Conservation (phyloP, 2,888 invertebrate species). For the Herminia tarsipennalis region DNA sequence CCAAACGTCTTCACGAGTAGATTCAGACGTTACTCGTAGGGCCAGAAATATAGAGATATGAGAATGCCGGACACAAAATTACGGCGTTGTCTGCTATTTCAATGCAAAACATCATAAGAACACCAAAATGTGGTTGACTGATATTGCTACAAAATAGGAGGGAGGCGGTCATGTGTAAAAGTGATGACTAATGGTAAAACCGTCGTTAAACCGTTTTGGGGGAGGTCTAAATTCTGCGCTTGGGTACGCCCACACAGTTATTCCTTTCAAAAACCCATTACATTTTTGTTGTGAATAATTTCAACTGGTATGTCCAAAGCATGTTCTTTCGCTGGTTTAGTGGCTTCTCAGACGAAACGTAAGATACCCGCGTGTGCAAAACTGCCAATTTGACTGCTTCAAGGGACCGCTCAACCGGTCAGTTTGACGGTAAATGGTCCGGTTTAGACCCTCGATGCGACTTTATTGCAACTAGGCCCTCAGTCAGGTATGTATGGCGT, state of each 20-base stretch:
- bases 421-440: slow-evolving; percentile 31
- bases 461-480: background rate
- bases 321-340: background rate
- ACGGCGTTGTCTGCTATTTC: background rate
- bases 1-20: slow-evolving; percentile 33
- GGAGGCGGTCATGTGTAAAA: no score
- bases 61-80: background rate
- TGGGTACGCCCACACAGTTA: no score
- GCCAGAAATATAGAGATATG: slow-evolving; percentile 9
- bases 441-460: slow-evolving; percentile 16
- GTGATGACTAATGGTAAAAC: no score
- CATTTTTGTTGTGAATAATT: no score
- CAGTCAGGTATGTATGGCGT: slow-evolving; percentile 15
- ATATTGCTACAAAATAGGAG: no score
- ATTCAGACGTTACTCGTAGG: slow-evolving; percentile 24
- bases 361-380: slow-evolving; percentile 35
- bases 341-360: slow-evolving; percentile 9
- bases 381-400: slow-evolving; percentile 31
- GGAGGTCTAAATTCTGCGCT: no score
- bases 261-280: no score
- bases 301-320: no score
- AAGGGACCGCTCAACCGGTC: slow-evolving; percentile 26
- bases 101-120: no score
- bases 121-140: no score
- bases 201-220: no score